A percentile compares a stretch with the other conserved stretches of the same genome.
These are phyloP conservation scores for Cotesia typhae DNA, from an alignment of 1,140 invertebrate species.

Conservation along the genomic window DNA sequence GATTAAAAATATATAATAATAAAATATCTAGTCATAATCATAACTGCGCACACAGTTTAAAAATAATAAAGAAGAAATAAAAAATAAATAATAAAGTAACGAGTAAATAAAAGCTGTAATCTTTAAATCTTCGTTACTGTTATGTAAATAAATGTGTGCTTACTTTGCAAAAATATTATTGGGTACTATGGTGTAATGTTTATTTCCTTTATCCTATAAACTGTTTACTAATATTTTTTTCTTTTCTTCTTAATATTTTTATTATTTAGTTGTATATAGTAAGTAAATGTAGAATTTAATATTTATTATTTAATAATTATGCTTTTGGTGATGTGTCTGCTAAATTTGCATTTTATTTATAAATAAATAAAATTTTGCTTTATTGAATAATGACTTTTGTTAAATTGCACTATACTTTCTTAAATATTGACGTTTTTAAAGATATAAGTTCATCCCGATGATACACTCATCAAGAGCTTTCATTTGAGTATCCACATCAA, in stretches of 20 bases:
- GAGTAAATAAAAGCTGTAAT: slow-evolving; percentile 25
- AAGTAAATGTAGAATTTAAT: background rate
- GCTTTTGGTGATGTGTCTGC: background rate
- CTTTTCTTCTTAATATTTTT: background rate
- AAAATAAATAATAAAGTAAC: background rate
- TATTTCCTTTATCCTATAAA: slow-evolving; percentile 40
- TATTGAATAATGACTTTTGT: too few species aligned
- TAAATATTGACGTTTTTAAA: too few species aligned
- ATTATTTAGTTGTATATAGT: background rate
- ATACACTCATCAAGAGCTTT: too few species aligned
- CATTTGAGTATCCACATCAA: too few species aligned
- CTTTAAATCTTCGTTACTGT: slow-evolving; percentile 44
- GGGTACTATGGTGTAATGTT: slow-evolving; percentile 49
- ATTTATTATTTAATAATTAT: background rate
- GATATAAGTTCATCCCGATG: too few species aligned
- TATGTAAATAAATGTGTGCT: slow-evolving; percentile 65
- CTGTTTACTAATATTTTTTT: slow-evolving; percentile 8
- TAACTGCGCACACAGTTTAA: slow-evolving; percentile 10
- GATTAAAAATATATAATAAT: too few species aligned
- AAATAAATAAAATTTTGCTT: too few species aligned
- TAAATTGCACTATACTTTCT: too few species aligned
- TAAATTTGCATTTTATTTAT: slow-evolving; percentile 10
- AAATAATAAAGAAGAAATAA: background rate
- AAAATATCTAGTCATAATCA: too few species aligned
- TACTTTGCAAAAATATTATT: slow-evolving; percentile 56